Evolutionary conservation across 2,113 vertebrate species (phyloP).

Genomic region (Rhinogobius similis): DNA sequence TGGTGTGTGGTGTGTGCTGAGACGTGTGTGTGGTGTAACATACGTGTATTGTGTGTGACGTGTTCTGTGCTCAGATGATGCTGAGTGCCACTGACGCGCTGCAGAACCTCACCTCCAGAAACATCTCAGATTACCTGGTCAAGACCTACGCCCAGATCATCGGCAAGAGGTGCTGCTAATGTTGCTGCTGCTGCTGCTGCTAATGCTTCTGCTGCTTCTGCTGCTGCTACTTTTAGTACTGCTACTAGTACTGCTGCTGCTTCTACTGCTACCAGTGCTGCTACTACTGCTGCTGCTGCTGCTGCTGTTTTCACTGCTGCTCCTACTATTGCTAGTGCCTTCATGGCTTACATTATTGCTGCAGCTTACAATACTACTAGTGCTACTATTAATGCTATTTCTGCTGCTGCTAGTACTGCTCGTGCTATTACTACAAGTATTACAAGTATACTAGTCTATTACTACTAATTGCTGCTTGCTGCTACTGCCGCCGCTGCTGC

Average conservation of each 20-base stretch:
- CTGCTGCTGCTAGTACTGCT: not conserved
- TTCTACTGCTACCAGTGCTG: not conserved
- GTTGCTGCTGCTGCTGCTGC: not conserved
- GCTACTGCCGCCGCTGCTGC: not conserved
- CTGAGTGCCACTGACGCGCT: constrained; percentile 79
- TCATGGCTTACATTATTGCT: not conserved
- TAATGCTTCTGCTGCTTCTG: not conserved
- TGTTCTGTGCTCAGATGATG: constrained; percentile 70
- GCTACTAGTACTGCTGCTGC: not conserved
- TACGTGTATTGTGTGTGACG: no score
- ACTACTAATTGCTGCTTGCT: not conserved
- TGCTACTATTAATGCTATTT: not conserved
- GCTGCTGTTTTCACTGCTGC: not conserved
- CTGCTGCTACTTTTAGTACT: not conserved
- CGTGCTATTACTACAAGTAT: not conserved
- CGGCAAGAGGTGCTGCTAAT: constrained; percentile 85
- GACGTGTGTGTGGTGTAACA: no score
- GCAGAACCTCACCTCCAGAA: constrained; percentile 91
- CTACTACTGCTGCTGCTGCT: not conserved
- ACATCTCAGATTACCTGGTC: constrained; percentile 96
- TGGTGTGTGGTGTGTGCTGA: no score
- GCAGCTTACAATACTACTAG: not conserved
- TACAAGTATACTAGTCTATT: not conserved
- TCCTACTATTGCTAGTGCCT: not conserved
- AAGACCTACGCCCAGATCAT: constrained; percentile 96